phyloP scores from a whole-genome alignment of 2,113 vertebrate genomes.

The Macaca mulatta region DNA sequence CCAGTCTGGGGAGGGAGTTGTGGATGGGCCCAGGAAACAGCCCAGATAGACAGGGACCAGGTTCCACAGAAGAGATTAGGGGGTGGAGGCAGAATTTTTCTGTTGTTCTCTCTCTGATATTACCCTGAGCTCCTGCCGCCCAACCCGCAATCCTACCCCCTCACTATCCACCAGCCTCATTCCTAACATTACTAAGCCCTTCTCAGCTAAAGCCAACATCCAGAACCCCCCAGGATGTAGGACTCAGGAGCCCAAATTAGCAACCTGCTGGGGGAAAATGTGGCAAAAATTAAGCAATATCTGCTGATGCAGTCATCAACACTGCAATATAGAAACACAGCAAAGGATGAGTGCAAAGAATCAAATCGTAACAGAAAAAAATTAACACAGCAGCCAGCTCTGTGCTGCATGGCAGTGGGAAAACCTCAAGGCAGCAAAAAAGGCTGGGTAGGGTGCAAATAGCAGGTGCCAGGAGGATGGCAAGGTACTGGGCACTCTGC shows the following conservation, averaged over 20 bases:
- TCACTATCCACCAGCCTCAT: no score
- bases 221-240: background rate
- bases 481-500: background rate
- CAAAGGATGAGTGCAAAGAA: no score
- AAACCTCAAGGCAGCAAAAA: background rate
- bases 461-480: background rate
- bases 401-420: rapidly evolving
- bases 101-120: background rate
- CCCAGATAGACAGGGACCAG: background rate
- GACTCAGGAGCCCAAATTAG: background rate
- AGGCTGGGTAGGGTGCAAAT: background rate
- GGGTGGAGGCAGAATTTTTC: background rate
- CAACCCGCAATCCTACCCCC: no score
- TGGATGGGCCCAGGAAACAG: background rate
- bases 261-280: background rate
- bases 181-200: no score
- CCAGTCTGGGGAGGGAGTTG: background rate
- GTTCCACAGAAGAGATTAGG: background rate
- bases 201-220: background rate
- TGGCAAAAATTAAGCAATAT: background rate
- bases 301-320: background rate
- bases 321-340: background rate
- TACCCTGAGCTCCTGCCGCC: background rate
- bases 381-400: background rate
- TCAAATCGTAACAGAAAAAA: no score